phyloP scores from a whole-genome alignment of 1,140 invertebrate species.

The Drosophila ficusphila region DNA sequence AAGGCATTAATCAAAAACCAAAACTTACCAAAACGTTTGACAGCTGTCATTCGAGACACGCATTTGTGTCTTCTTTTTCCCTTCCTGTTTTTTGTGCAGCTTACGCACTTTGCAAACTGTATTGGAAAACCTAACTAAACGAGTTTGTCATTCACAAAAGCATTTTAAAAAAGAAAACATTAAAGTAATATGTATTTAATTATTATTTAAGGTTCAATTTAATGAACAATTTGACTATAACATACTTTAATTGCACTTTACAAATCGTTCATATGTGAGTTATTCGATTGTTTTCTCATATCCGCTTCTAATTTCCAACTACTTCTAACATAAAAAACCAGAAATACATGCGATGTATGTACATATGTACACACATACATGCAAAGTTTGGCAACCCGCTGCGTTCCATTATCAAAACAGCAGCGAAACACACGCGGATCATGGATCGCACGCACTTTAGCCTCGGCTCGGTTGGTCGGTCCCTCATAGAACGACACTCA shows the following conservation, averaged over 20 bases:
- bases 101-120: constrained; percentile 67
- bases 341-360: neutral
- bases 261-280: no score
- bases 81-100: constrained; percentile 44
- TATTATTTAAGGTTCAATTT: no score
- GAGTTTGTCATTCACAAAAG: constrained; percentile 56
- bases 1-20: constrained; percentile 70
- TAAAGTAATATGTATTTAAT: constrained; percentile 21
- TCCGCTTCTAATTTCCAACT: neutral
- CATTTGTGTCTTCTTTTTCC: constrained; percentile 39
- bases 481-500: constrained; percentile 69
- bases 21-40: constrained; percentile 59
- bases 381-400: constrained; percentile 53
- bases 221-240: no score
- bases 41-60: constrained; percentile 73
- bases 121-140: constrained; percentile 49
- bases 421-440: constrained; percentile 21
- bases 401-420: constrained; percentile 66
- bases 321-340: no score
- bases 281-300: neutral
- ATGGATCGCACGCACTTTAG: constrained; percentile 40
- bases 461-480: constrained; percentile 31
- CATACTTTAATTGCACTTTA: no score
- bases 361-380: neutral
- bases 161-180: constrained; percentile 40